Base-by-base conservation (phyloP, 1,140 invertebrate species). In the Uloborus diversus region DNA sequence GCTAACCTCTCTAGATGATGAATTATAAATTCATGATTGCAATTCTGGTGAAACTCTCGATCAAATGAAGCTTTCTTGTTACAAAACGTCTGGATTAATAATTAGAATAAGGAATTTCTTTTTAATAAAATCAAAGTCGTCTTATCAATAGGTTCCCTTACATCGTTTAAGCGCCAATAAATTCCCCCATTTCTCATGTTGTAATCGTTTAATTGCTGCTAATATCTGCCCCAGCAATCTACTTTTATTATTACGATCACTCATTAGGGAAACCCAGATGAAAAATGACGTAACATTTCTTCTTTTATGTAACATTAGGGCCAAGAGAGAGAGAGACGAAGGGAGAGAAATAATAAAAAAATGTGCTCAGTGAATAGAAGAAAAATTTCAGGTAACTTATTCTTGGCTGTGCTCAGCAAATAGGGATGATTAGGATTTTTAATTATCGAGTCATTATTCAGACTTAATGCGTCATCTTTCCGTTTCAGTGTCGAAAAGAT, bases 161-260 rank as follows among this genome's bases (percentile, higher is more conserved):
- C 49, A 56, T 14, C 47, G 27, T 32, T 69, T 69, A 69, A 53
- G 20, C 9, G 47, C 11, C 28, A 53, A 69, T 69, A 69, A 53
- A 69, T 69, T 69, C 37, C 56, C 37, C 66, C n/a, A n/a, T 49
- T 47, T 35, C 32, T 23, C 62, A 5, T 17, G 27, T n/a, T 13
- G n/a, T 69, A 69, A 69, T 69, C 66, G 47, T 49, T 53, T 69
- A 53, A 69, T 69, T 68, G 64, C 32, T 25, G 47, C 47, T 69
- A 53, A 37, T 69, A 69, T 64, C 61, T 37, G 27, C 33, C 9
- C 4, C 33, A 5, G 28, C 28, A 53, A 69, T 56, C 68, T 71
- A 17, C 53, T 27, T 57, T 56, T 56, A 59, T 71, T 71, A 56
- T 57, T 71, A 56, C 23, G 28, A 3, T 25, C 28, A 4, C 68